A percentile compares a stretch with the other conserved stretches of the same genome.
Conservation (phyloP, 2,888 invertebrate genomes). For the Drosophila seclusa region DNA sequence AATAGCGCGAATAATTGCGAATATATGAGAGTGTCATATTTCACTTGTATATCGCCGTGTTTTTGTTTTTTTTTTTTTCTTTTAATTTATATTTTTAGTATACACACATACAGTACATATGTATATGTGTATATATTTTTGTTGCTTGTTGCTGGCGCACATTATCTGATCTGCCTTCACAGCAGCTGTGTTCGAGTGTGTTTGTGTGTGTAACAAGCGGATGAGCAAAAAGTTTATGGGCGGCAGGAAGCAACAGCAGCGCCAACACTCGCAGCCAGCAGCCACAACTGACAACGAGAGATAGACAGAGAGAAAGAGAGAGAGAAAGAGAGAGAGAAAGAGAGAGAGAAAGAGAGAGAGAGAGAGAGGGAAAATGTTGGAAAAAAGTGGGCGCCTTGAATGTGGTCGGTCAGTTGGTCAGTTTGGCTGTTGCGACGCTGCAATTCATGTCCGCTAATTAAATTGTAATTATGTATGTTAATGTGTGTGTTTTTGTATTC, state of each 20-base stretch:
- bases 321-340: not conserved
- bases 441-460: slow-evolving; percentile 77
- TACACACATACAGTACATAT: slow-evolving; percentile 29
- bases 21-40: slow-evolving; percentile 77
- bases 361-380: not conserved
- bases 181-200: slow-evolving; percentile 29
- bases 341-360: not conserved
- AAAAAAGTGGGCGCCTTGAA: slow-evolving; percentile 13
- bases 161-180: slow-evolving; percentile 69
- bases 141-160: slow-evolving; percentile 32
- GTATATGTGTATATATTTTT: slow-evolving; percentile 23
- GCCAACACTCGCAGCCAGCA: slow-evolving; percentile 61
- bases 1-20: slow-evolving; percentile 76
- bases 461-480: slow-evolving; percentile 79
- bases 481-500: slow-evolving; percentile 49
- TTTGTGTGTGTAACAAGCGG: slow-evolving; percentile 59
- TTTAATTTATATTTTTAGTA: slow-evolving; percentile 7
- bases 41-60: slow-evolving; percentile 65
- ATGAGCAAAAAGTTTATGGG: slow-evolving; percentile 70
- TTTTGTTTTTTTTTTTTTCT: slow-evolving; percentile 13
- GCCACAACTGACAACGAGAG: slow-evolving; percentile 11
- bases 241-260: slow-evolving; percentile 71
- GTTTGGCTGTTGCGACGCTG: slow-evolving; percentile 59
- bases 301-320: not conserved
- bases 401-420: slow-evolving; percentile 52